Conservation (phyloP, 1,140 invertebrate genomes). For the Drosophila arawakana region DNA sequence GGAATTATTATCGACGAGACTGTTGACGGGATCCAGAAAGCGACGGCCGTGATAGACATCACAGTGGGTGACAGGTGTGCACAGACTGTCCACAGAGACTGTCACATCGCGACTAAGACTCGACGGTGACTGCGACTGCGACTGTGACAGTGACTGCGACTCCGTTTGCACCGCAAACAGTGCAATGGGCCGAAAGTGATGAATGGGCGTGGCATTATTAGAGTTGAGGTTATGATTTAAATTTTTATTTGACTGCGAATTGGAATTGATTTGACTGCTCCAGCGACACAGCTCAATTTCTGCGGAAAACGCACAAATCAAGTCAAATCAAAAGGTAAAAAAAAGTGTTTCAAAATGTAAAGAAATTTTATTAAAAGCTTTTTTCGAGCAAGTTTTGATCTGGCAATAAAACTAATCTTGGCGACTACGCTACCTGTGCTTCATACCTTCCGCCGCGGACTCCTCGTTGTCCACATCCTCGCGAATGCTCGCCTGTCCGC, state of each 20-base stretch:
- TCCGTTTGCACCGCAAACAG: slow-evolving; percentile 25
- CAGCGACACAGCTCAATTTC: slow-evolving; percentile 64
- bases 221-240: slow-evolving; percentile 8
- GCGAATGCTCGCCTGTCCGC: slow-evolving; percentile 61
- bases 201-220: slow-evolving; percentile 43
- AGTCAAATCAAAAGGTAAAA: not conserved
- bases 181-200: slow-evolving; percentile 68
- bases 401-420: slow-evolving; percentile 51
- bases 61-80: slow-evolving; percentile 48
- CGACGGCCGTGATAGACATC: slow-evolving; percentile 73
- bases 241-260: slow-evolving; percentile 48
- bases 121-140: not conserved
- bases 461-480: slow-evolving; percentile 78
- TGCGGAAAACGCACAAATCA: slow-evolving; percentile 13
- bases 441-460: slow-evolving; percentile 82
- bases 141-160: not conserved
- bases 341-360: too few relatives aligned
- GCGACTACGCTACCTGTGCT: slow-evolving; percentile 82
- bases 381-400: slow-evolving; percentile 18
- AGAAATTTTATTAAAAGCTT: slow-evolving; percentile 1
- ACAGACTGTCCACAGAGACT: slow-evolving; percentile 51
- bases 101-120: slow-evolving; percentile 38
- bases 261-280: slow-evolving; percentile 15
- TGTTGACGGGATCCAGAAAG: slow-evolving; percentile 66
- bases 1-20: slow-evolving; percentile 61